Conservation (phyloP, 92 coral and sea anemone species). For the Zoanthus sansibaricus region DNA sequence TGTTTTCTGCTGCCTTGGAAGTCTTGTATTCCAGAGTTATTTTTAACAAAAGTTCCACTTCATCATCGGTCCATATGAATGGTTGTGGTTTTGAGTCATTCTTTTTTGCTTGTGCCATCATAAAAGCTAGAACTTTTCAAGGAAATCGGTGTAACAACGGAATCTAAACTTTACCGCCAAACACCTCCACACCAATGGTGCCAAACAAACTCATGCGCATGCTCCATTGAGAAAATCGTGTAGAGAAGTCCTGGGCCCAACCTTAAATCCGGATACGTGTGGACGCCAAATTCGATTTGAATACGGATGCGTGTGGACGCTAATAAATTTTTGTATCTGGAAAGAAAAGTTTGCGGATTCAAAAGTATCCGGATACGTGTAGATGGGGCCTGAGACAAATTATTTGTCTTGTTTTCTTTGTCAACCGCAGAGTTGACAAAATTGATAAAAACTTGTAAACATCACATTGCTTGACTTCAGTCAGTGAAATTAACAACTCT, state of each 20-base stretch:
- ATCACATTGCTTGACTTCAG: no score
- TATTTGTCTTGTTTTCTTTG: no score
- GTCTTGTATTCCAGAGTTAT: conserved; percentile 3
- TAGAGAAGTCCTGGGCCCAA: conserved; percentile 56
- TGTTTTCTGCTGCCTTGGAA: not conserved
- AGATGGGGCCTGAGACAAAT: conserved; percentile 18
- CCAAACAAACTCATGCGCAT: conserved; percentile 47
- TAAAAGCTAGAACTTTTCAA: conserved; percentile 23
- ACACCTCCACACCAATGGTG: conserved; percentile 39
- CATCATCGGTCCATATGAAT: conserved; percentile 15
- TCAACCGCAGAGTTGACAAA: no score
- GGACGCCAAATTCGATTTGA: conserved; percentile 55
- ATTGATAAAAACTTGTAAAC: no score
- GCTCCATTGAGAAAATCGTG: conserved; percentile 53
- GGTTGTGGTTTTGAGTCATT: conserved; percentile 28
- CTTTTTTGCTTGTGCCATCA: conserved; percentile 28
- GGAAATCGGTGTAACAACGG: conserved; percentile 32
- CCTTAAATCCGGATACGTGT: conserved; percentile 58
- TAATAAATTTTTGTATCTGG: conserved; percentile 25
- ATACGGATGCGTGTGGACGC: conserved; percentile 52
- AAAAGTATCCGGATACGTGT: not conserved
- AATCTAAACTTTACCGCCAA: conserved; percentile 32
- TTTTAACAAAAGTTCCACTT: not conserved
- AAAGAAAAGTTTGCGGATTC: no score
- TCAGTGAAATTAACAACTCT: no score